Percentiles rank a stretch among this genome's conserved stretches.
phyloP scores from a whole-genome alignment of 2,888 invertebrate genomes.

The Dermolepida albohirtum region DNA sequence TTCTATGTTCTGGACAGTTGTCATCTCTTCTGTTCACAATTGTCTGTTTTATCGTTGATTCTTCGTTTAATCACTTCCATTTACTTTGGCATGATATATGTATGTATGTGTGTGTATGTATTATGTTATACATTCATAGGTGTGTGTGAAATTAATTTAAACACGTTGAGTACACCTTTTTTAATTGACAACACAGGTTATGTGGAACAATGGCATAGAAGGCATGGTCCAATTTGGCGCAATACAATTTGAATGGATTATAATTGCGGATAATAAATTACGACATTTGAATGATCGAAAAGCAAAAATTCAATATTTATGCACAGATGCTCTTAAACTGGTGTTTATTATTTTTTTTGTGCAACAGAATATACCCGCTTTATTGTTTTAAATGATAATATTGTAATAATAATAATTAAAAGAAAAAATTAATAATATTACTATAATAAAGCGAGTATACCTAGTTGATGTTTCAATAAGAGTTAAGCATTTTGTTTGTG shows the following conservation, averaged over 20 bases:
- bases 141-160: constrained; percentile 3
- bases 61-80: constrained; percentile 15
- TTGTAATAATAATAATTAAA: too few species aligned
- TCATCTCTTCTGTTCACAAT: not conserved
- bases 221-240: constrained; percentile 27
- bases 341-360: too few species aligned
- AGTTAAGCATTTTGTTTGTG: too few species aligned
- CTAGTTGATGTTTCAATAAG: too few species aligned
- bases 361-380: too few species aligned
- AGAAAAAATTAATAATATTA: too few species aligned
- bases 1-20: constrained; percentile 4
- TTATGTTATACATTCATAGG: constrained; percentile 3
- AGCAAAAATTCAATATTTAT: not conserved
- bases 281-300: constrained; percentile 27
- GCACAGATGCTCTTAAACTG: not conserved
- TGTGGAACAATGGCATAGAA: constrained; percentile 25
- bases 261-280: not conserved
- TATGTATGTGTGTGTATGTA: not conserved
- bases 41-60: constrained; percentile 12
- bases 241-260: constrained; percentile 19
- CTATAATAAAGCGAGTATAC: too few species aligned
- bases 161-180: not conserved
- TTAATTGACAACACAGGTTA: not conserved
- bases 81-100: constrained; percentile 13
- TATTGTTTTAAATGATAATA: too few species aligned